phyloP scores from a whole-genome alignment of 2,888 invertebrate species.

The Diarsia brunnea region DNA sequence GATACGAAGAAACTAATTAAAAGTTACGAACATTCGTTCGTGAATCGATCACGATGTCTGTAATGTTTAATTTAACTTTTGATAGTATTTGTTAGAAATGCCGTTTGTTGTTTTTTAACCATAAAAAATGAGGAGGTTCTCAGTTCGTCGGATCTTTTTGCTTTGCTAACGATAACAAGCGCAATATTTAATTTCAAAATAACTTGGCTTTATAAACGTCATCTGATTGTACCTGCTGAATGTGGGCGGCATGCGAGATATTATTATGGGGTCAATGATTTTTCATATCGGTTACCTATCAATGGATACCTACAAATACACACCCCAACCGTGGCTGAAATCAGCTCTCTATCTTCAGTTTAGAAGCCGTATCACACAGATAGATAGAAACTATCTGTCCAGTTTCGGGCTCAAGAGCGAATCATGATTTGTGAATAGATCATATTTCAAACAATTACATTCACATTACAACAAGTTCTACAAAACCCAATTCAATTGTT shows the following conservation, averaged over 20 bases:
- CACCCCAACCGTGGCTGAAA: neutral
- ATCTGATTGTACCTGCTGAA: constrained; percentile 5
- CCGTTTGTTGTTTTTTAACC: constrained; percentile 37
- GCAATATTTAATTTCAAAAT: constrained; percentile 34
- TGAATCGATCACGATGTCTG: constrained; percentile 41
- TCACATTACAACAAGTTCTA: too few relatives aligned
- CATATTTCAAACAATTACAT: neutral
- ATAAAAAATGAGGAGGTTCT: too few relatives aligned
- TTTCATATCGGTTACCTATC: neutral
- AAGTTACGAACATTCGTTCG: constrained; percentile 37
- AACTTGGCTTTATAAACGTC: constrained; percentile 29
- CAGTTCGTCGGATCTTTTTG: too few relatives aligned
- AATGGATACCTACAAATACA: neutral
- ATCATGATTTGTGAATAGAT: neutral
- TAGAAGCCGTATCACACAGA: neutral
- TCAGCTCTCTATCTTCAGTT: neutral
- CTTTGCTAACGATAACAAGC: constrained; percentile 23
- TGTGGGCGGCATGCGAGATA: neutral
- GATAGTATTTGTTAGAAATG: constrained; percentile 23
- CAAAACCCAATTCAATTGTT: neutral
- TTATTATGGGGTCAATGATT: neutral
- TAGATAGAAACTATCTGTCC: neutral
- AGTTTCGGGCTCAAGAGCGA: neutral
- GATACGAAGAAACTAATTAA: constrained; percentile 54
- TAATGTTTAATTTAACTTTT: constrained; percentile 57